Percentiles rank a stretch among this genome's conserved stretches.
phyloP scores from a whole-genome alignment of 2,113 vertebrate genomes.

The Sprattus sprattus region DNA sequence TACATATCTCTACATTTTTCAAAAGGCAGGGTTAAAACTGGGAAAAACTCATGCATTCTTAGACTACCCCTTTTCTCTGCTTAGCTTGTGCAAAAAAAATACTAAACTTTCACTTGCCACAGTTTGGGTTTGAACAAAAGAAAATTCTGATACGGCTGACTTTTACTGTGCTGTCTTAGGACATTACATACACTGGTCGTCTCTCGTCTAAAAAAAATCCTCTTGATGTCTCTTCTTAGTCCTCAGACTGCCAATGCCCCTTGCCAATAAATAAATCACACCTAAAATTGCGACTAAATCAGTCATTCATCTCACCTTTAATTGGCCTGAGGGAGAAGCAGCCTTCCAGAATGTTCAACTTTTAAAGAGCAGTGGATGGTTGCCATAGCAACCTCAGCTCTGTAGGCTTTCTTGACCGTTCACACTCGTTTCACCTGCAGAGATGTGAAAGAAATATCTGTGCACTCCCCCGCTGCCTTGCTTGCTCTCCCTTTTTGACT shows the following conservation, averaged over 20 bases:
- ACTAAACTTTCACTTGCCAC: neutral
- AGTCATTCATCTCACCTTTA: neutral
- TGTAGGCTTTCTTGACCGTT: constrained; percentile 5
- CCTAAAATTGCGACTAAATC: neutral
- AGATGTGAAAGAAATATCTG: constrained; percentile 21
- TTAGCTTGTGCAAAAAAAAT: too few relatives aligned
- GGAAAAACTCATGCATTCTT: too few relatives aligned
- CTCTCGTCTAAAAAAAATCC: neutral
- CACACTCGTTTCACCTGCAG: neutral
- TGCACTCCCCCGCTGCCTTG: neutral
- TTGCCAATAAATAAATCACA: neutral
- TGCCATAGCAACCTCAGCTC: constrained; percentile 10
- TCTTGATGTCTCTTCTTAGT: neutral
- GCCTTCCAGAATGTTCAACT: constrained; percentile 18
- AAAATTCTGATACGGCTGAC: neutral
- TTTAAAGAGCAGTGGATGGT: constrained; percentile 21
- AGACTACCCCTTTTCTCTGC: too few relatives aligned
- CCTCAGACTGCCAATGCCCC: neutral
- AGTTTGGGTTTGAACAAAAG: neutral
- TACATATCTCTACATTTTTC: too few relatives aligned
- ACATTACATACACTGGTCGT: neutral
- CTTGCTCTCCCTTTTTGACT: neutral
- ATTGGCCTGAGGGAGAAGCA: neutral
- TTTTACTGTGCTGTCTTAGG: neutral
- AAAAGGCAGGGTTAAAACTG: too few relatives aligned